phyloP scores from a whole-genome alignment of 2,888 invertebrate species.

The Drosophila stalkeri region DNA sequence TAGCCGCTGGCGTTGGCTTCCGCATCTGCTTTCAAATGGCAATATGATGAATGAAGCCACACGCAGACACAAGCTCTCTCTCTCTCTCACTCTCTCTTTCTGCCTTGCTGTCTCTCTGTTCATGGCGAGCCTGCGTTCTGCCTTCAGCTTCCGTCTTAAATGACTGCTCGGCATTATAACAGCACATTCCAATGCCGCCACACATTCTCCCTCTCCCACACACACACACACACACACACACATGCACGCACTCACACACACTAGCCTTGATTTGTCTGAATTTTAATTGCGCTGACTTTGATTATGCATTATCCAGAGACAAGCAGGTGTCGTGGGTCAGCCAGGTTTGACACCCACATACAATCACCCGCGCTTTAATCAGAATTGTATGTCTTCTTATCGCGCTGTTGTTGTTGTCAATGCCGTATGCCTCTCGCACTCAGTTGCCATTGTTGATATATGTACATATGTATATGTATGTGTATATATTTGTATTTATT shows the following conservation, averaged over 20 bases:
- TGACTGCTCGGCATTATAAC: conserved; percentile 36
- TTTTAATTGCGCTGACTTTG: conserved; percentile 58
- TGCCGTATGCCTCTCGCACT: background rate
- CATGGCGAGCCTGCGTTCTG: conserved; percentile 14
- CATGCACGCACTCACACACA: background rate
- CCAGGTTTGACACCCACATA: conserved; percentile 8
- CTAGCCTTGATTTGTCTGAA: conserved; percentile 37
- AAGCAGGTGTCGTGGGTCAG: conserved; percentile 48
- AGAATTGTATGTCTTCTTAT: conserved; percentile 50
- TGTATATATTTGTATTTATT: background rate
- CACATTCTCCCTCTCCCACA: conserved; percentile 2
- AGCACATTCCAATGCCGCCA: conserved; percentile 34
- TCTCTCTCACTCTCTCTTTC: background rate
- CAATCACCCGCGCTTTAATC: conserved; percentile 38
- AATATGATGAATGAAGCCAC: conserved; percentile 41
- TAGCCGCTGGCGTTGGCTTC: conserved; percentile 14
- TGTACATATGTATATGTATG: background rate
- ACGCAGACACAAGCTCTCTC: background rate
- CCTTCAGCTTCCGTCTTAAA: conserved; percentile 41
- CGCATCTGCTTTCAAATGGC: conserved; percentile 22
- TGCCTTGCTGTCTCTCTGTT: background rate
- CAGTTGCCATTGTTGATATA: background rate
- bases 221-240: background rate
- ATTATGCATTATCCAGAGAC: conserved; percentile 42
- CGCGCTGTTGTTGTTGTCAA: conserved; percentile 13